phyloP scores from a whole-genome alignment of 2,113 vertebrate species.

The Oncorhynchus mykiss region DNA sequence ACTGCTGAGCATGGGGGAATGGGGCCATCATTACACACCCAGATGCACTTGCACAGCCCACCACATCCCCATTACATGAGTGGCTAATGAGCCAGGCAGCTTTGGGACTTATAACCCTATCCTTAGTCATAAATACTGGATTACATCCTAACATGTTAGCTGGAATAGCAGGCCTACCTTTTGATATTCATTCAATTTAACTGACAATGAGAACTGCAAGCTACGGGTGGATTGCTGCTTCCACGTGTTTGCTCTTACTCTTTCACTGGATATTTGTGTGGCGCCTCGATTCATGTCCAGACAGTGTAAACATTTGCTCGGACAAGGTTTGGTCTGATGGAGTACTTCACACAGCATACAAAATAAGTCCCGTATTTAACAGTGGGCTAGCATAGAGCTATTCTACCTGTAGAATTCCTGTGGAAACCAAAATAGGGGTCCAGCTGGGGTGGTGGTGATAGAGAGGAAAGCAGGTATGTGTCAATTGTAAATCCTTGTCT shows the following conservation, averaged over 20 bases:
- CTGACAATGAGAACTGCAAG: background rate
- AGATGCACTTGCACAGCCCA: slow-evolving; percentile 1
- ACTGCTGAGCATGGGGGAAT: slow-evolving; percentile 2
- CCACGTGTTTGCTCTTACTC: background rate
- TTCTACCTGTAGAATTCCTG: slow-evolving; percentile 23
- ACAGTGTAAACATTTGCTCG: background rate
- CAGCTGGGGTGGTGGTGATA: background rate
- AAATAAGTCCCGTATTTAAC: background rate
- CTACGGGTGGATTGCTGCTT: background rate
- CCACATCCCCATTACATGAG: slow-evolving; percentile 27
- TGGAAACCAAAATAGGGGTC: slow-evolving; percentile 35
- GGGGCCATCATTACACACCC: slow-evolving; percentile 6
- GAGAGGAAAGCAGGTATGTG: background rate
- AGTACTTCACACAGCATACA: background rate
- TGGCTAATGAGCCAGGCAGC: slow-evolving; percentile 34
- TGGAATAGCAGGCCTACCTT: background rate
- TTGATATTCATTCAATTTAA: background rate
- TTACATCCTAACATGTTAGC: slow-evolving; percentile 23
- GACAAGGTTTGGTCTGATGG: background rate
- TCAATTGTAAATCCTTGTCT: too few species aligned
- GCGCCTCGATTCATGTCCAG: background rate
- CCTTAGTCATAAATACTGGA: slow-evolving; percentile 39
- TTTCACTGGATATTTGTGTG: background rate
- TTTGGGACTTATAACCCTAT: background rate
- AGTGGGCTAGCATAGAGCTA: slow-evolving; percentile 3